A percentile compares a stretch with the other conserved stretches of the same genome.
phyloP scores from a whole-genome alignment of 2,888 invertebrate species.

The Chamaedrilus cognettii region DNA sequence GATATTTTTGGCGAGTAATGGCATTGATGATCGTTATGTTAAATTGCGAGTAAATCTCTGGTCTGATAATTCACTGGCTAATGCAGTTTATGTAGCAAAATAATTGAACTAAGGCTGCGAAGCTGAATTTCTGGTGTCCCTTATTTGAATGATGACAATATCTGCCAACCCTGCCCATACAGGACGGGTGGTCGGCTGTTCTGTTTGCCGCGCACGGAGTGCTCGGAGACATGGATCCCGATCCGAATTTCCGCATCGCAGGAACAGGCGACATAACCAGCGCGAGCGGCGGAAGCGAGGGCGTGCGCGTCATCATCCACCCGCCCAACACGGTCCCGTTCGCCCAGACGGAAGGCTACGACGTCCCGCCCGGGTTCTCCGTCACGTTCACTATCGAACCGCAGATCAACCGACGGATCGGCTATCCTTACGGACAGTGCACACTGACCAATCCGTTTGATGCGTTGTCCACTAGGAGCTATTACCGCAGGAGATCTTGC shows the following conservation, averaged over 20 bases:
- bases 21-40: too few relatives aligned
- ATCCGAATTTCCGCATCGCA: slow-evolving; percentile 34
- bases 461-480: not conserved
- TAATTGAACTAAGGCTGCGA: too few relatives aligned
- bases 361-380: slow-evolving; percentile 37
- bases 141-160: too few relatives aligned
- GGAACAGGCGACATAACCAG: slow-evolving; percentile 35
- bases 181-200: slow-evolving; percentile 38
- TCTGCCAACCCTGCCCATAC: slow-evolving; percentile 31
- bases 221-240: slow-evolving; percentile 36
- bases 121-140: too few relatives aligned
- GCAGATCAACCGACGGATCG: slow-evolving; percentile 34
- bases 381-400: slow-evolving; percentile 36
- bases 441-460: slow-evolving; percentile 31
- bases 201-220: slow-evolving; percentile 34
- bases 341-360: slow-evolving; percentile 37
- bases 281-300: slow-evolving; percentile 35
- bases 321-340: slow-evolving; percentile 33
- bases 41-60: too few relatives aligned
- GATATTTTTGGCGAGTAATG: too few relatives aligned
- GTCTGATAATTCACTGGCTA: too few relatives aligned
- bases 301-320: slow-evolving; percentile 37
- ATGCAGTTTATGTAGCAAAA: too few relatives aligned
- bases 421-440: slow-evolving; percentile 37
- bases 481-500: slow-evolving; percentile 35